Conservation (phyloP, 2,797 vertebrate species). For the Tympanoctomys barrerae region DNA sequence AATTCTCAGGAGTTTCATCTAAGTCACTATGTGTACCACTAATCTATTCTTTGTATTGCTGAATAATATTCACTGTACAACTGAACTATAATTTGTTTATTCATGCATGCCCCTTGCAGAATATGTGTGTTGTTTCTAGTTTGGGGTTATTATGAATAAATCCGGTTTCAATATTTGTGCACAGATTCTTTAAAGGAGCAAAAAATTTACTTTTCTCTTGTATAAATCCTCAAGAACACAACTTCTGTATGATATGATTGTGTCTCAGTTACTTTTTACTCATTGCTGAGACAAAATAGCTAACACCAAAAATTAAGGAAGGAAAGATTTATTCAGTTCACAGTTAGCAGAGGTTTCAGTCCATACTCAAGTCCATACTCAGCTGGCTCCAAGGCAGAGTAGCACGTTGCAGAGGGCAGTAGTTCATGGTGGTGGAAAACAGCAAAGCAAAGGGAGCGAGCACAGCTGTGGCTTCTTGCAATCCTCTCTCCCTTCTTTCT, state of each 20-base stretch:
- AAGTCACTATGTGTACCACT: background rate
- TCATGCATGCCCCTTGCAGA: background rate
- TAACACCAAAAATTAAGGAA: too few relatives aligned
- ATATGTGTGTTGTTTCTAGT: slow-evolving; percentile 20
- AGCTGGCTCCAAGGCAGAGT: too few relatives aligned
- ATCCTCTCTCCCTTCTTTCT: too few relatives aligned
- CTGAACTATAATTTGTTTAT: slow-evolving; percentile 4
- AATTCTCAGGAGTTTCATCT: slow-evolving; percentile 38
- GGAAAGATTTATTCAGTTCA: too few relatives aligned
- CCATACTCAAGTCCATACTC: too few relatives aligned
- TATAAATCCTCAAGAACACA: slow-evolving; percentile 39
- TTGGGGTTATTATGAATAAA: slow-evolving; percentile 37
- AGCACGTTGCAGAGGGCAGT: too few relatives aligned
- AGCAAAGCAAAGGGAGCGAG: too few relatives aligned
- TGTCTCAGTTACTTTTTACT: too few relatives aligned
- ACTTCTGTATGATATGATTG: background rate
- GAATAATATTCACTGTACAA: background rate
- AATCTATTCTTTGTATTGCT: background rate
- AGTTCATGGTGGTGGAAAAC: too few relatives aligned
- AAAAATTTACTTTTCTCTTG: slow-evolving; percentile 38
- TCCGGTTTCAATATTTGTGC: slow-evolving; percentile 53
- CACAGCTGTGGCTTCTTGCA: too few relatives aligned
- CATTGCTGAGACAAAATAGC: too few relatives aligned
- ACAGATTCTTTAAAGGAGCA: slow-evolving; percentile 25
- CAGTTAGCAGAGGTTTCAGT: too few relatives aligned